phyloP scores from a whole-genome alignment of 2,113 vertebrate genomes.

The Sturnus vulgaris region DNA sequence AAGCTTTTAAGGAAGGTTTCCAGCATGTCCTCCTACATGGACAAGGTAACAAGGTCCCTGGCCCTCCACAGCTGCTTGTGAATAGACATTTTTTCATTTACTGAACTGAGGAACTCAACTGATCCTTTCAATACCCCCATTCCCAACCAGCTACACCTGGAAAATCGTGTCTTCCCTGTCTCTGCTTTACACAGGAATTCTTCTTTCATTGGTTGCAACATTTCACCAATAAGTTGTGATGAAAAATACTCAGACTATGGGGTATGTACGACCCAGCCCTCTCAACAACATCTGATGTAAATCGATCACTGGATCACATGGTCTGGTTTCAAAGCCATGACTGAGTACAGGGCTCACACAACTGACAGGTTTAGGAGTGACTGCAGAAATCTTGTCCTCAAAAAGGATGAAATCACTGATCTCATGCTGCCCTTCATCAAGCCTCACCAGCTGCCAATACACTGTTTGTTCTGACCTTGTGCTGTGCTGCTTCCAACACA shows the following conservation, averaged over 20 bases:
- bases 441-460: neutral
- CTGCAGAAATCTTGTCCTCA: neutral
- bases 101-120: neutral
- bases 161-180: neutral
- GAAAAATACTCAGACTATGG: neutral
- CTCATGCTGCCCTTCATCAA: neutral
- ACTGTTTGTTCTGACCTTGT: neutral
- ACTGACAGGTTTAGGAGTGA: neutral
- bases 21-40: neutral
- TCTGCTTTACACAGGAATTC: fast-evolving
- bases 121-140: neutral
- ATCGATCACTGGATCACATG: neutral
- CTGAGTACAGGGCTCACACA: neutral
- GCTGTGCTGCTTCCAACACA: neutral
- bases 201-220: neutral
- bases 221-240: neutral
- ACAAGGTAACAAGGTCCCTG: neutral
- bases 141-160: neutral
- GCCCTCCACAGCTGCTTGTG: neutral
- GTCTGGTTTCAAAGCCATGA: neutral
- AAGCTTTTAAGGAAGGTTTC: neutral
- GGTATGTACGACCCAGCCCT: neutral
- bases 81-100: neutral
- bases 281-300: neutral
- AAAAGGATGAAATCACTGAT: neutral